Base-by-base conservation (phyloP, 2,888 invertebrate species). In the Theodoxus fluviatilis region DNA sequence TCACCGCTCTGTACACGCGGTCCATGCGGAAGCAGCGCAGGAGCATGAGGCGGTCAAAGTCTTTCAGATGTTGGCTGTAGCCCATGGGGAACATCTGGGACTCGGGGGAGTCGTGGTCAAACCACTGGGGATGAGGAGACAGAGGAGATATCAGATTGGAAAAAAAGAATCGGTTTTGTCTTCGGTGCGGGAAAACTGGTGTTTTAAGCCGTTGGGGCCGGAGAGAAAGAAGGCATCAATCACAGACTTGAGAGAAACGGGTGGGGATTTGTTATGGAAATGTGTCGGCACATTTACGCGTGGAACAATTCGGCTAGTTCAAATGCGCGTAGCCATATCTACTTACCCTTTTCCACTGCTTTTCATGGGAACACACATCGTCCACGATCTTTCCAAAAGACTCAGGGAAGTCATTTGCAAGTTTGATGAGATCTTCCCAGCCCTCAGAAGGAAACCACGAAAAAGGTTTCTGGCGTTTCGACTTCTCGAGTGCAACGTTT, bases 21-120 rank as follows among this genome's bases (percentile, higher is more conserved):
- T 96, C 96, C 33, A 94, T 91, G 22, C 95, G 91, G 89, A 96
- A 94, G 84, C 95, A 96, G 22, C 95, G 90, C 69, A 96, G 87
- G 72, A 96, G 83, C 93, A 96, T 93, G 69, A 96, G 88, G 69
- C 91, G 87, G 86, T 94, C 89, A 80, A 92, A 88, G 0, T 91
- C 89, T n/a, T 88, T 87, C 78, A 94, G 83, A 6, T 82, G 89
- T 3, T 89, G 86, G n/a, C 91, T 90, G 85, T 93, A 94, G 0
- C 89, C 89, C 79, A 90, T 89, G 0, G 95, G 95, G 78, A 93
- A 91, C 0, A 89, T 87, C 9, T 87, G 84, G 0, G 91, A 89
- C 86, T 96, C 95, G 0, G 94, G 94, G 15, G 90, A 90, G 83
- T 95, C 95, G 80, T 91, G 89, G 85, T 95, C 93, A 83, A 91